These are phyloP conservation scores for Drosophila kuntzei DNA, from an alignment of 2,888 invertebrate species.

Conservation along the genomic window DNA sequence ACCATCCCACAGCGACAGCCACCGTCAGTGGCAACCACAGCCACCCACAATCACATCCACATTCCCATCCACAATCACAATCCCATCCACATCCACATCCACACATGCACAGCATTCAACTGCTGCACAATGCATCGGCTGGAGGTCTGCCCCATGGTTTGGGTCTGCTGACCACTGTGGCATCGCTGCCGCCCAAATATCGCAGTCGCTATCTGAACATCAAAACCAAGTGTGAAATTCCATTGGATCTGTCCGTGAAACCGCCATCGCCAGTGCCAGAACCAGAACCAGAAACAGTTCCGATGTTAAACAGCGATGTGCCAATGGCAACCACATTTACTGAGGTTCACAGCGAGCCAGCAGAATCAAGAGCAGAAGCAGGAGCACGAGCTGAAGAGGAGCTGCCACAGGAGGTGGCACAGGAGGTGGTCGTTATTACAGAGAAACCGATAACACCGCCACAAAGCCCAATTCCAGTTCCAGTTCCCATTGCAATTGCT, in stretches of 20 bases:
- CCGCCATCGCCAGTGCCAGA: slow-evolving; percentile 68
- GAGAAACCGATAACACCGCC: slow-evolving; percentile 57
- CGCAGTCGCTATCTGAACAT: slow-evolving; percentile 85
- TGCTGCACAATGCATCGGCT: slow-evolving; percentile 72
- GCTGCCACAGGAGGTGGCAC: slow-evolving; percentile 48
- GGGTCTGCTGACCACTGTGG: slow-evolving; percentile 85
- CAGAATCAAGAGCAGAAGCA: background rate
- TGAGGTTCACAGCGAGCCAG: slow-evolving; percentile 75
- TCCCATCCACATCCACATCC: slow-evolving; percentile 46
- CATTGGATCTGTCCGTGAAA: slow-evolving; percentile 92
- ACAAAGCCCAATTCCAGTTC: slow-evolving; percentile 85
- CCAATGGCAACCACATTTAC: slow-evolving; percentile 78
- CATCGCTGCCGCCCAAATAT: slow-evolving; percentile 85
- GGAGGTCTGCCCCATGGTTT: slow-evolving; percentile 81
- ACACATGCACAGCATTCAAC: slow-evolving; percentile 74
- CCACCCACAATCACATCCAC: slow-evolving; percentile 42
- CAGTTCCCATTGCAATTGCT: slow-evolving; percentile 72
- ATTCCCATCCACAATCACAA: slow-evolving; percentile 47
- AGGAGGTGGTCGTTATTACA: slow-evolving; percentile 58
- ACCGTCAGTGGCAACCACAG: slow-evolving; percentile 14
- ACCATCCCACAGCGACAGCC: slow-evolving; percentile 27
- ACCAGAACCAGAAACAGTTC: slow-evolving; percentile 4
- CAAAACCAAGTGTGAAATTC: slow-evolving; percentile 85
- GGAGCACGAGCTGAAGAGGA: slow-evolving; percentile 9
- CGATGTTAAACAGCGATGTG: slow-evolving; percentile 58